Conservation (phyloP, 2,113 vertebrate genomes). For the Hippopotamus amphibius region DNA sequence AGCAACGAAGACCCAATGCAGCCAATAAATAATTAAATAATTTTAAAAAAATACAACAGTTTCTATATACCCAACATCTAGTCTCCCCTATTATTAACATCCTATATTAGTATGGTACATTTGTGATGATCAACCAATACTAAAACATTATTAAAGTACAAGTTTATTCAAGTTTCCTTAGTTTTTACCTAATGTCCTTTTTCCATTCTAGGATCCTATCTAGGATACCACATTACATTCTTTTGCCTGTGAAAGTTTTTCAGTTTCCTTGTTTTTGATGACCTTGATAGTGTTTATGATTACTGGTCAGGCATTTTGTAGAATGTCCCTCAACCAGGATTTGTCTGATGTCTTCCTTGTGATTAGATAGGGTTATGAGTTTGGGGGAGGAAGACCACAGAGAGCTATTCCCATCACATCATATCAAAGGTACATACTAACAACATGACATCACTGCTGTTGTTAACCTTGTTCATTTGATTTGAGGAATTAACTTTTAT, state of each 20-base stretch:
- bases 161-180: not conserved
- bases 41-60: not conserved
- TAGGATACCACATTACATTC: not conserved
- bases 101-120: not conserved
- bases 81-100: not conserved
- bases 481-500: constrained; percentile 45
- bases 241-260: constrained; percentile 1
- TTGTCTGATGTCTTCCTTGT: constrained; percentile 6
- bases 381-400: not conserved
- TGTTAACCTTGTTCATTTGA: not conserved
- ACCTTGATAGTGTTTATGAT: not conserved
- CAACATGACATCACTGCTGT: not conserved
- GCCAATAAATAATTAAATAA: too few species aligned
- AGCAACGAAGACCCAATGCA: too few species aligned
- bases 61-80: not conserved
- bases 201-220: not conserved
- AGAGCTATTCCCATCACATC: not conserved
- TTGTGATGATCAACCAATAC: not conserved
- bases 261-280: constrained; percentile 23
- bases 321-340: not conserved
- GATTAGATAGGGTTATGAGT: not conserved
- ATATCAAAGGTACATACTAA: not conserved
- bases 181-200: not conserved
- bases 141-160: not conserved
- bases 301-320: not conserved